Base-by-base conservation (phyloP, 1,140 invertebrate species). In the Aphelenchoides fujianensis region DNA sequence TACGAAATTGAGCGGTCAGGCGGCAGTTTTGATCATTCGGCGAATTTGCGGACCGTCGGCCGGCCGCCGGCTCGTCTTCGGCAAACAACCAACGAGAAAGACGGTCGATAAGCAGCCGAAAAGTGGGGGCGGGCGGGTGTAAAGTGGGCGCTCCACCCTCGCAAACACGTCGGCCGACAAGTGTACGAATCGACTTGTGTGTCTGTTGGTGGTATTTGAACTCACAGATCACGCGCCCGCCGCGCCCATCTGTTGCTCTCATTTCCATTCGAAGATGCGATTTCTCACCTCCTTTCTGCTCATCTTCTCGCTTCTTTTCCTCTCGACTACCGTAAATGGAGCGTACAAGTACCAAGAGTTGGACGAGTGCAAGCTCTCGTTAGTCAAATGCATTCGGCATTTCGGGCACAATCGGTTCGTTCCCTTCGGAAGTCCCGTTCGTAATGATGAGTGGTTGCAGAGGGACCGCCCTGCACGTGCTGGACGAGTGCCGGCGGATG, bases 331-430 rank as follows among this genome's bases (percentile, higher is more conserved):
- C 23, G 41, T 48, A 48, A 48, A 48, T 48, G 41, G 12, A 16
- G 12, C 41, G 12, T 48, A 48, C 23, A 48, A 48, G 41, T 48
- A 16, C 23, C 41, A 23, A 48, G 41, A 48, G 23, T 16, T 23
- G 12, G 41, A 59, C 5, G 55, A 59, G 7, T 59, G 55, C 34
- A 5, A 59, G 34, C 5, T 59, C 5, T 59, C 55, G 5, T 59
- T 59, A 19, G 5, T 59, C 5, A 59, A 59, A 59, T 59, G 55
- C 19, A 19, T 59, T 5, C 55, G 55, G 19, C 5, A 7, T 5
- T 5, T 59, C 5, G 55, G 55, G 19, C 55, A 59, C 55, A 59
- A 27, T 30, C 55, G 55, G 55, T 59, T 59, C 34, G 55, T 59
- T 19, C 55, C 34, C 34, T 59, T 7, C 12, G 34, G 5, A 5